Conservation (phyloP, 2,113 vertebrate species). For the Psettodes erumei region DNA sequence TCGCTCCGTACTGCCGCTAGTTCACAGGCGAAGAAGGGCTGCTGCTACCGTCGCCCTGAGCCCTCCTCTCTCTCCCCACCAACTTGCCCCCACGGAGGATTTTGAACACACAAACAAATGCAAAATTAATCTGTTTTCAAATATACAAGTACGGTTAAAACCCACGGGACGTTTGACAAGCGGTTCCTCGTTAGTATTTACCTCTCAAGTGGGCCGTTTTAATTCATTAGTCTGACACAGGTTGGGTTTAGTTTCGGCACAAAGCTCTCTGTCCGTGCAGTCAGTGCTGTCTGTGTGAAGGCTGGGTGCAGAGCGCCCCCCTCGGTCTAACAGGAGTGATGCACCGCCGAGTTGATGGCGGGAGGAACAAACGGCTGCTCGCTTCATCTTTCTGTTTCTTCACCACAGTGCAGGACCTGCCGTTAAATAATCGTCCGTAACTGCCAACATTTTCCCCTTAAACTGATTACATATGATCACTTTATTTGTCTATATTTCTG, state of each 20-base stretch:
- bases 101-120: conserved; percentile 71
- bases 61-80: conserved; percentile 68
- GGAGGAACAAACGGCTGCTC: conserved; percentile 43
- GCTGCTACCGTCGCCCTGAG: conserved; percentile 73
- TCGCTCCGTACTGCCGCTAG: conserved; percentile 74
- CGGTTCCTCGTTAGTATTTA: conserved; percentile 71
- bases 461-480: not conserved
- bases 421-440: fast-evolving
- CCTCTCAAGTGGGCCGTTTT: conserved; percentile 83
- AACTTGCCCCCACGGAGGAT: conserved; percentile 77
- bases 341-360: conserved; percentile 60
- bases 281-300: conserved; percentile 73
- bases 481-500: not conserved
- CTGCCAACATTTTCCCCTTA: no score
- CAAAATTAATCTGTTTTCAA: conserved; percentile 50
- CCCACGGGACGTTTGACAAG: conserved; percentile 13
- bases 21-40: conserved; percentile 69
- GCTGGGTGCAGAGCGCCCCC: conserved; percentile 79
- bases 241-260: conserved; percentile 85
- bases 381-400: conserved; percentile 4
- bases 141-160: conserved; percentile 44
- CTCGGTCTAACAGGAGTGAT: conserved; percentile 75
- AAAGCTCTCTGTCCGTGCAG: conserved; percentile 83
- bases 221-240: conserved; percentile 85
- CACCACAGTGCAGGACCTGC: not conserved